Conservation (phyloP, 2,888 invertebrate species). For the Abrostola tripartita region DNA sequence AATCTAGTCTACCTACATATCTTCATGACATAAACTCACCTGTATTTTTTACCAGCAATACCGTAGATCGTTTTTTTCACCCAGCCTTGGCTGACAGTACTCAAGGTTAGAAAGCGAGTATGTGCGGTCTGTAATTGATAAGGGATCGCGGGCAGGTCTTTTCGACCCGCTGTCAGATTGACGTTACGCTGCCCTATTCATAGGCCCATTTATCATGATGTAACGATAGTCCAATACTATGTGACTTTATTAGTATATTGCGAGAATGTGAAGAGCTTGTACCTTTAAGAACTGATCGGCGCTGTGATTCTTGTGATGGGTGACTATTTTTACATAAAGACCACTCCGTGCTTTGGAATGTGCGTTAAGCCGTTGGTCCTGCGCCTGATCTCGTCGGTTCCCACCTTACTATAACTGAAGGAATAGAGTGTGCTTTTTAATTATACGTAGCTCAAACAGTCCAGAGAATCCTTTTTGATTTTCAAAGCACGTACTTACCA, state of each 20-base stretch:
- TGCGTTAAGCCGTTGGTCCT: too few relatives aligned
- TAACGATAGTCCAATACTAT: slow-evolving; percentile 5
- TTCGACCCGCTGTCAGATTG: slow-evolving; percentile 44
- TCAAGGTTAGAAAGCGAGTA: slow-evolving; percentile 26
- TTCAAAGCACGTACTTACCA: neutral
- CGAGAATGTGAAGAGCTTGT: neutral
- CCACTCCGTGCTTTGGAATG: too few relatives aligned
- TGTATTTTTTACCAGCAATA: slow-evolving; percentile 1
- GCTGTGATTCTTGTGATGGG: too few relatives aligned
- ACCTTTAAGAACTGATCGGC: neutral
- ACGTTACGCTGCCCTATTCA: slow-evolving; percentile 45
- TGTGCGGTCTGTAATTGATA: slow-evolving; percentile 46
- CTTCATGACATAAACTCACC: slow-evolving; percentile 10
- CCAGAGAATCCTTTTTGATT: neutral
- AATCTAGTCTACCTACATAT: too few relatives aligned
- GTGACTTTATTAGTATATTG: slow-evolving; percentile 12
- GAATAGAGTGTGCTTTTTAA: too few relatives aligned
- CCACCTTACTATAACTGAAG: too few relatives aligned
- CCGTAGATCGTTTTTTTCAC: slow-evolving; percentile 13
- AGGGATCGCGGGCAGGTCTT: slow-evolving; percentile 47
- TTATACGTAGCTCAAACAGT: too few relatives aligned
- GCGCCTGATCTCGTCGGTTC: too few relatives aligned
- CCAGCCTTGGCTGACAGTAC: slow-evolving; percentile 24
- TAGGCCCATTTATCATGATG: slow-evolving; percentile 41
- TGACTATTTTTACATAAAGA: too few relatives aligned